phyloP scores from a whole-genome alignment of 2,888 invertebrate species.

The Drosophila subquinaria region DNA sequence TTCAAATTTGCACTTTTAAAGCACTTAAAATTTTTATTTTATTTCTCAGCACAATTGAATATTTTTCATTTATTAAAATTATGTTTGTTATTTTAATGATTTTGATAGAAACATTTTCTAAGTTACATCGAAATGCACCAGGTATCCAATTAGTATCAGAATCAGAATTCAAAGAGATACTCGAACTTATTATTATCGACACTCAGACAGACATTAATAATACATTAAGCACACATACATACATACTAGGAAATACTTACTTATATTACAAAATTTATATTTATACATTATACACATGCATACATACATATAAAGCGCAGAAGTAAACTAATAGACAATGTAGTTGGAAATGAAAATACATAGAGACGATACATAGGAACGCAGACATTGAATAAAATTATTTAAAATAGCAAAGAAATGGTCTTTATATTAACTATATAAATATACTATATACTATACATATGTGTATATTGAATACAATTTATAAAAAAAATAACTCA shows the following conservation, averaged over 20 bases:
- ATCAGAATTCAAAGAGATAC: slow-evolving; percentile 5
- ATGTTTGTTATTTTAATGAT: slow-evolving; percentile 11
- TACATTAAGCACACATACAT: slow-evolving; percentile 28
- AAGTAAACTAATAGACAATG: slow-evolving; percentile 71
- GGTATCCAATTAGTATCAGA: slow-evolving; percentile 2
- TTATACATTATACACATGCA: slow-evolving; percentile 61
- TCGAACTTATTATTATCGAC: slow-evolving; percentile 18
- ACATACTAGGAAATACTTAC: slow-evolving; percentile 34
- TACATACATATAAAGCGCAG: slow-evolving; percentile 55
- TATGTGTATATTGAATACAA: slow-evolving; percentile 82
- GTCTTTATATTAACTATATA: slow-evolving; percentile 76
- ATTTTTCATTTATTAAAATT: slow-evolving; percentile 2
- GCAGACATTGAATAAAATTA: slow-evolving; percentile 63
- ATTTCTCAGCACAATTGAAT: slow-evolving; percentile 22
- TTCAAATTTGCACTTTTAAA: slow-evolving; percentile 15
- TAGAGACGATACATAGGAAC: slow-evolving; percentile 46
- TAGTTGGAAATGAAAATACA: slow-evolving; percentile 53
- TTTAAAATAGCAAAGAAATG: slow-evolving; percentile 76
- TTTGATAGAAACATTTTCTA: neutral
- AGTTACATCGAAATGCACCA: slow-evolving; percentile 17
- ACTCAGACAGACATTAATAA: slow-evolving; percentile 29
- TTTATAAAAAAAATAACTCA: slow-evolving; percentile 78
- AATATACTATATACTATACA: slow-evolving; percentile 68
- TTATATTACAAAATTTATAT: slow-evolving; percentile 52
- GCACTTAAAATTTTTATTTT: slow-evolving; percentile 5